A percentile compares a stretch with the other conserved stretches of the same genome.
phyloP scores from a whole-genome alignment of 35 echinoderm and acorn worm species.

The Lytechinus variegatus region DNA sequence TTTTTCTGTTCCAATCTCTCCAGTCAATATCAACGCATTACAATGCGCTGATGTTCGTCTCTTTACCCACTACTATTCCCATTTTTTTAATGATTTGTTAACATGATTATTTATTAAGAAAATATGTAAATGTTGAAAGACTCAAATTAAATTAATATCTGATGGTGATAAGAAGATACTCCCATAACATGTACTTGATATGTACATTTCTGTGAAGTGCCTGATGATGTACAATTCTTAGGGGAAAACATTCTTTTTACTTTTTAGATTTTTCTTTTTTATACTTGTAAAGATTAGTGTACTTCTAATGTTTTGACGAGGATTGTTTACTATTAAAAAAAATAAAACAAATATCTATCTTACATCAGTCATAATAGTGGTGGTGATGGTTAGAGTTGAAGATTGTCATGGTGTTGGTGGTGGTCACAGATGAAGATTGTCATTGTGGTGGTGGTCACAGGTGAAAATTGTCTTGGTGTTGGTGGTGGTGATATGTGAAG shows the following conservation, averaged over 20 bases:
- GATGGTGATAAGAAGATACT: neutral
- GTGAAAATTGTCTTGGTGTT: too few species aligned
- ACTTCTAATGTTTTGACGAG: constrained; percentile 15
- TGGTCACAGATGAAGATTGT: too few species aligned
- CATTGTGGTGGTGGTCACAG: too few species aligned
- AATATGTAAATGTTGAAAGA: too few species aligned
- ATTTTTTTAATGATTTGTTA: neutral
- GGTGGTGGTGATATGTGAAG: too few species aligned
- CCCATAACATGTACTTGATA: constrained; percentile 11
- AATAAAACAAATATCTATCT: too few species aligned
- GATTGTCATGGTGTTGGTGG: too few species aligned
- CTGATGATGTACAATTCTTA: constrained; percentile 36
- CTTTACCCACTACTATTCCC: neutral
- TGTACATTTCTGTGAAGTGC: constrained; percentile 48
- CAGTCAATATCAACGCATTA: neutral
- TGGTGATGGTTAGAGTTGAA: too few species aligned
- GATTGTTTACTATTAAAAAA: constrained; percentile 37
- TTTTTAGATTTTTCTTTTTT: constrained; percentile 42
- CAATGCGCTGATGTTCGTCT: neutral
- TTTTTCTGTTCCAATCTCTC: neutral
- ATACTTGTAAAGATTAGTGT: constrained; percentile 45
- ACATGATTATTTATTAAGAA: too few species aligned
- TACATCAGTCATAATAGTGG: too few species aligned
- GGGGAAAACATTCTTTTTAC: neutral
- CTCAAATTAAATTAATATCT: too few species aligned